Evolutionary conservation across 1,140 invertebrate species (phyloP).

Genomic region (Pseudomyrmex gracilis): DNA sequence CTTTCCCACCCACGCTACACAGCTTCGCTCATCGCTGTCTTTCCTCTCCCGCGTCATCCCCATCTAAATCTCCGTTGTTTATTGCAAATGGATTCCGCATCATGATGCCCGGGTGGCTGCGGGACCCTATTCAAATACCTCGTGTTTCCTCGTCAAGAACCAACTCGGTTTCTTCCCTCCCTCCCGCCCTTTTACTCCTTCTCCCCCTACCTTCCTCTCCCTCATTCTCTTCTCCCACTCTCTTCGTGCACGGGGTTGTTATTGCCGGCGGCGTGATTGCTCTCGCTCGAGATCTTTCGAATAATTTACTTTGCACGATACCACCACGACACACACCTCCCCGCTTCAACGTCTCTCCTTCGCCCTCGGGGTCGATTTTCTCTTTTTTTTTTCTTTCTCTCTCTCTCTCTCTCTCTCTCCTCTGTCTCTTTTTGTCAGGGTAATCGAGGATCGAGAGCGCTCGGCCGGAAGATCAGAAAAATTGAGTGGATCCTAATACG

Average conservation of each 20-base stretch:
- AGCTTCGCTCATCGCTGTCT: conserved; percentile 36
- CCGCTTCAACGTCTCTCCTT: conserved; percentile 26
- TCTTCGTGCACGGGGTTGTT: conserved; percentile 74
- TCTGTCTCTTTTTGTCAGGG: conserved; percentile 66
- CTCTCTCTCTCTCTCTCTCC: background rate
- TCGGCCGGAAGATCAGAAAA: conserved; percentile 82
- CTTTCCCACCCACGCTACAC: conserved; percentile 23
- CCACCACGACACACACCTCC: conserved; percentile 61
- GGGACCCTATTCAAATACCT: conserved; percentile 81
- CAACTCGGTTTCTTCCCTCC: conserved; percentile 38
- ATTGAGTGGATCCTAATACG: conserved; percentile 84
- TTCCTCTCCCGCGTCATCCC: conserved; percentile 43
- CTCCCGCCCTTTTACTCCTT: conserved; percentile 23
- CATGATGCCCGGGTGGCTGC: conserved; percentile 79
- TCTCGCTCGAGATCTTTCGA: conserved; percentile 78
- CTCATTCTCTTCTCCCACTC: conserved; percentile 34
- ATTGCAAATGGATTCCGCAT: conserved; percentile 86
- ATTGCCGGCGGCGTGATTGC: conserved; percentile 78
- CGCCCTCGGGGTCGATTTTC: conserved; percentile 26
- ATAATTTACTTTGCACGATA: conserved; percentile 80
- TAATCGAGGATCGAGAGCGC: conserved; percentile 78
- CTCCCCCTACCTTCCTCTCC: conserved; percentile 21
- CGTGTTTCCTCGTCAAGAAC: conserved; percentile 78
- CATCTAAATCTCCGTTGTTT: conserved; percentile 84
- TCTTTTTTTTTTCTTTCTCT: conserved; percentile 9